Percentiles rank a stretch among this genome's conserved stretches.
These are phyloP conservation scores for Antheraea assamensis DNA, from an alignment of 2,888 invertebrate species.

Conservation along the genomic window DNA sequence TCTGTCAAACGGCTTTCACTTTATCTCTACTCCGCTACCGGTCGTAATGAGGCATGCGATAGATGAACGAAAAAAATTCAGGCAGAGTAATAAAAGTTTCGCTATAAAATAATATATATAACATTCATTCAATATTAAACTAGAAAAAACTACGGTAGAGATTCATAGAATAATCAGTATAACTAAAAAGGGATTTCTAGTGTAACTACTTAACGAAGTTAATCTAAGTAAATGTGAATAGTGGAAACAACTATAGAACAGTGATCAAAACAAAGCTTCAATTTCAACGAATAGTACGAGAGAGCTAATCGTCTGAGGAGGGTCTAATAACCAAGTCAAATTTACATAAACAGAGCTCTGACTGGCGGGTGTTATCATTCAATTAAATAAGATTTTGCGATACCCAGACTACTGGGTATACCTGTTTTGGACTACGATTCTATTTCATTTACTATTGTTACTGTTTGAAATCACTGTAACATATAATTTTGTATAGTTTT, in stretches of 20 bases:
- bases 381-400: conserved; percentile 78
- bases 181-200: conserved; percentile 14
- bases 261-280: conserved; percentile 54
- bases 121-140: no score
- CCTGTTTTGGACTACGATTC: conserved; percentile 52
- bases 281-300: conserved; percentile 41
- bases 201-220: not conserved
- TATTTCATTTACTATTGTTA: conserved; percentile 28
- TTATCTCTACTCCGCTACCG: no score
- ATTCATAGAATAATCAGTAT: not conserved
- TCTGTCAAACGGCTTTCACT: no score
- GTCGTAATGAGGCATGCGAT: no score
- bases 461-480: not conserved
- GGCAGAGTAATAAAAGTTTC: no score
- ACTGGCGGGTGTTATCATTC: conserved; percentile 80
- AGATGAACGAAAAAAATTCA: no score
- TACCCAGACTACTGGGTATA: conserved; percentile 55
- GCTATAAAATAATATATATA: not conserved
- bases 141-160: no score
- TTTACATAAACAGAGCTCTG: conserved; percentile 75
- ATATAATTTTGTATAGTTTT: conserved; percentile 1
- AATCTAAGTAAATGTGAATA: conserved; percentile 29
- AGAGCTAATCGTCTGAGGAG: conserved; percentile 62
- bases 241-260: conserved; percentile 49
- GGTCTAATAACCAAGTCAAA: conserved; percentile 72